phyloP scores from a whole-genome alignment of 2,113 vertebrate genomes.

The Mohoua ochrocephala region DNA sequence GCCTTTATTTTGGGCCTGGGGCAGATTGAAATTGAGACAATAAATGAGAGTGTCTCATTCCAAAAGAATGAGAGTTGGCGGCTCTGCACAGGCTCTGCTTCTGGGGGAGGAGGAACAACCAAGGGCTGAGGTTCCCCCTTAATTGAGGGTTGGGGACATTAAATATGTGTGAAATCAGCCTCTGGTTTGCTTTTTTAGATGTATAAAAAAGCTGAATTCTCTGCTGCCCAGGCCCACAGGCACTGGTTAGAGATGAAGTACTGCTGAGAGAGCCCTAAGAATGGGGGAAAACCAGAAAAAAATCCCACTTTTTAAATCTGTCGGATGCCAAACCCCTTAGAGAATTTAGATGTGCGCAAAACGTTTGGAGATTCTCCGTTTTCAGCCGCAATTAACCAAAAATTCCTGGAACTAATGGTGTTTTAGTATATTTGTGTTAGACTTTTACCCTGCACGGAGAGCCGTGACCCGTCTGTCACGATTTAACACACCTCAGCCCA shows the following conservation, averaged over 20 bases:
- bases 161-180: neutral
- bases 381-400: neutral
- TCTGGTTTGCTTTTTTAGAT: neutral
- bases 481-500: neutral
- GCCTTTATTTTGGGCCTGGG: constrained; percentile 68
- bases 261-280: neutral
- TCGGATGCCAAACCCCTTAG: neutral
- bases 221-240: neutral
- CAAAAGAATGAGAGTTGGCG: constrained; percentile 65
- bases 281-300: neutral
- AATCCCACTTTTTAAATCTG: neutral
- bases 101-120: neutral
- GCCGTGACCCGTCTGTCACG: neutral
- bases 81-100: neutral
- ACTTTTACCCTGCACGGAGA: fast-evolving
- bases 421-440: neutral
- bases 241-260: neutral
- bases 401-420: neutral
- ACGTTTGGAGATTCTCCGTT: neutral
- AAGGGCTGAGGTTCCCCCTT: neutral
- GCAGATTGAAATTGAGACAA: constrained; percentile 76
- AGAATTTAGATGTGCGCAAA: neutral
- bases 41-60: constrained; percentile 73
- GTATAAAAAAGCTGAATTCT: neutral
- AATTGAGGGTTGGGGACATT: neutral